phyloP scores from a whole-genome alignment of 2,888 invertebrate genomes.

The Amblyjoppa fuscipennis region DNA sequence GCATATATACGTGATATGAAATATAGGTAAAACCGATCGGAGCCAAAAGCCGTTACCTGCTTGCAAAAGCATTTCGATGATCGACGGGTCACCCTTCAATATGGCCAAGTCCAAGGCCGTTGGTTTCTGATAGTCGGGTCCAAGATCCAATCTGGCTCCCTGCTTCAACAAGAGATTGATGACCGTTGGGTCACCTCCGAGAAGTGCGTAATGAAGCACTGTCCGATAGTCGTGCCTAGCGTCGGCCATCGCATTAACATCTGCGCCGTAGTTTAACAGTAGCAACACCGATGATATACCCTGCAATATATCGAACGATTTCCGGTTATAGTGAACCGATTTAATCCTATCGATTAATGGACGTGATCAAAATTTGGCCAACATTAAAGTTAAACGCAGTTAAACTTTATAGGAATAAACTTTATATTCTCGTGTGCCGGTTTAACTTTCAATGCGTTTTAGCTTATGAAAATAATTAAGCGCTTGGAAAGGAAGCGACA shows the following conservation, averaged over 20 bases:
- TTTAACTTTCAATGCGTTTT: neutral
- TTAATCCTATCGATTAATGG: neutral
- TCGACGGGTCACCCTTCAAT: constrained; percentile 91
- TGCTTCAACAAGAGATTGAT: constrained; percentile 93
- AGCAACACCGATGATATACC: constrained; percentile 92
- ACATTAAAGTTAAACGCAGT: neutral
- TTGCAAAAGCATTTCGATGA: constrained; percentile 89
- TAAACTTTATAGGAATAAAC: neutral
- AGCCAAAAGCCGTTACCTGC: constrained; percentile 87
- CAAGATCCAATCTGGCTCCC: constrained; percentile 91
- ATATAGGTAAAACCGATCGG: constrained; percentile 2
- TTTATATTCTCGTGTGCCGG: neutral
- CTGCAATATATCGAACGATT: constrained; percentile 82
- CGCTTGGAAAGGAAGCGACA: too few relatives aligned
- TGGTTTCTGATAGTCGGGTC: constrained; percentile 89
- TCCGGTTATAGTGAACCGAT: constrained; percentile 52
- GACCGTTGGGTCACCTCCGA: constrained; percentile 90
- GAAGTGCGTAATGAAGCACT: constrained; percentile 95
- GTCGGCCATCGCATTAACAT: constrained; percentile 94
- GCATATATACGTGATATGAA: neutral
- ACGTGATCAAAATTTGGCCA: neutral
- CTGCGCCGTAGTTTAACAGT: constrained; percentile 92
- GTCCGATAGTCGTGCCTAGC: constrained; percentile 95
- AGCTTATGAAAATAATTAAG: neutral
- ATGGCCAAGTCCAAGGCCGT: constrained; percentile 95